A percentile compares a stretch with the other conserved stretches of the same genome.
phyloP scores from a whole-genome alignment of 2,797 vertebrate genomes.

The Macropodus opercularis region DNA sequence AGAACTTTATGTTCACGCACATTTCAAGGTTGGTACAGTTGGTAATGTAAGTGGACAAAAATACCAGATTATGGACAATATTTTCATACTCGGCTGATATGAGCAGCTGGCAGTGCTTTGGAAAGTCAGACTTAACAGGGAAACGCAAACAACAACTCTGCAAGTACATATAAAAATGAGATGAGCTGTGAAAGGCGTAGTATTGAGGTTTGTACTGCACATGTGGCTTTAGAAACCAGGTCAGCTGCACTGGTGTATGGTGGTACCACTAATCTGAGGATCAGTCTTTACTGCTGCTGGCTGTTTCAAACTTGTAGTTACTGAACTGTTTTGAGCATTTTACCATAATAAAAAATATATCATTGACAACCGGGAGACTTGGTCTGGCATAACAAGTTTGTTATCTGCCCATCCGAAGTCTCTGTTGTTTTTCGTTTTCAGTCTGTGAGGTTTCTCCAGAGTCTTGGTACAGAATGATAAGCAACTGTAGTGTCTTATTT shows the following conservation, averaged over 20 bases:
- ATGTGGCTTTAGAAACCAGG: slow-evolving; percentile 16
- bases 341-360: slow-evolving; percentile 30
- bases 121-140: too few relatives aligned
- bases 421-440: too few relatives aligned
- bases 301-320: slow-evolving; percentile 17
- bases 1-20: neutral
- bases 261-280: slow-evolving; percentile 31
- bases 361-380: slow-evolving; percentile 32
- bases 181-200: neutral
- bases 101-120: neutral
- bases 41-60: neutral
- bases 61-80: too few relatives aligned
- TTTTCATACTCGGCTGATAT: neutral
- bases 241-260: slow-evolving; percentile 22
- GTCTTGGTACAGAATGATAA: slow-evolving; percentile 21
- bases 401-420: too few relatives aligned
- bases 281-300: slow-evolving; percentile 32
- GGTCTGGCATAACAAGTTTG: too few relatives aligned
- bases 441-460: slow-evolving; percentile 13
- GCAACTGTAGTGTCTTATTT: slow-evolving; percentile 38
- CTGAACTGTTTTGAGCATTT: slow-evolving; percentile 20
- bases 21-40: neutral
- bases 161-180: neutral
- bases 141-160: too few relatives aligned
- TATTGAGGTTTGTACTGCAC: neutral